Conservation (phyloP, 2,797 vertebrate species). For the Neosilurus hyrtlii region DNA sequence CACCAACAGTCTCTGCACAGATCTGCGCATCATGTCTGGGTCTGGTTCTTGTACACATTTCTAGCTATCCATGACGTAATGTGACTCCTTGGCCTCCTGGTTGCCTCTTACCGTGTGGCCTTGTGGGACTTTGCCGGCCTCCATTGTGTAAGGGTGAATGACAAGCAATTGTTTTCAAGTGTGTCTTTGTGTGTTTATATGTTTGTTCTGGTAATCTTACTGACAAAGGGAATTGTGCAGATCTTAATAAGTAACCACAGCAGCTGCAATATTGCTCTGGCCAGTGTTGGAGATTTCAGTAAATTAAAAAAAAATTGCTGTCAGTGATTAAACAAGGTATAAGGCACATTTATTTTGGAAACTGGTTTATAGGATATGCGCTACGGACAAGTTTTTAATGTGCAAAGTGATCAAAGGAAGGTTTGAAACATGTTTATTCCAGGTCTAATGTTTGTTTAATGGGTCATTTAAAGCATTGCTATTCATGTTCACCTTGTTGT, state of each 20-base stretch:
- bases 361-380: not conserved
- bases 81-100: constrained; percentile 30
- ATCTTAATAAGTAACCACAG: constrained; percentile 81
- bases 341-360: not conserved
- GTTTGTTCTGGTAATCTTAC: constrained; percentile 82
- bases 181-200: constrained; percentile 83
- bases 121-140: constrained; percentile 72
- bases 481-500: constrained; percentile 29
- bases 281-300: constrained; percentile 68
- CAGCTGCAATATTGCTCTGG: constrained; percentile 81
- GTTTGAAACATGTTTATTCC: not conserved
- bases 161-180: constrained; percentile 84
- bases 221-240: constrained; percentile 82
- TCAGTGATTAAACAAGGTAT: not conserved
- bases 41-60: not conserved
- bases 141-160: constrained; percentile 77
- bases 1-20: not conserved
- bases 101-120: constrained; percentile 69
- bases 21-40: not conserved
- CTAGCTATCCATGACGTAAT: constrained; percentile 34
- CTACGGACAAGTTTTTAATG: not conserved
- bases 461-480: constrained; percentile 1
- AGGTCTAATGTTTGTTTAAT: constrained; percentile 6
- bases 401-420: not conserved
- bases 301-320: not conserved